phyloP scores from a whole-genome alignment of 2,113 vertebrate species.

The Lasiurus cinereus region DNA sequence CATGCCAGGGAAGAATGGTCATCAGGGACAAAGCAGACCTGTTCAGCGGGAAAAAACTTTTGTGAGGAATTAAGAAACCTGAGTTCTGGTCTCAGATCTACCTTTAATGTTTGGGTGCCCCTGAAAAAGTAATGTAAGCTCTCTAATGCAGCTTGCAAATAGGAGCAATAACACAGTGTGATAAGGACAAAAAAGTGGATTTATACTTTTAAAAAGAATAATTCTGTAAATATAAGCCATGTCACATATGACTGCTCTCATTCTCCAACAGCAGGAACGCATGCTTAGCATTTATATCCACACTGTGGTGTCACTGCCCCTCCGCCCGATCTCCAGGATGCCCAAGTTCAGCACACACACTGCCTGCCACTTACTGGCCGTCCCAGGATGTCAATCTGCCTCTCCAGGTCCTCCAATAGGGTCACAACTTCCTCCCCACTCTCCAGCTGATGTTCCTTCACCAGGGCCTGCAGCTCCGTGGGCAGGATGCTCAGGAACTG shows the following conservation, averaged over 20 bases:
- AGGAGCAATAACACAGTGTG: background rate
- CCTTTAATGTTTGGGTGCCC: background rate
- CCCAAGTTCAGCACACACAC: background rate
- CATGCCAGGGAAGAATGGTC: background rate
- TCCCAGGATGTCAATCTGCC: constrained; percentile 79
- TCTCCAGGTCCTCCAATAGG: constrained; percentile 80
- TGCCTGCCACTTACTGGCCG: constrained; percentile 71
- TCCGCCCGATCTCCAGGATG: background rate
- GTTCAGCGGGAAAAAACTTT: background rate
- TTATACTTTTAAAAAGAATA: background rate
- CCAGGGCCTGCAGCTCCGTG: constrained; percentile 74
- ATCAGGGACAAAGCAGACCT: background rate
- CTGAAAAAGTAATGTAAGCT: constrained; percentile 13
- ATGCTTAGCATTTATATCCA: background rate
- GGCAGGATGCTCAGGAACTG: constrained; percentile 79
- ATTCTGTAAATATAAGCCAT: background rate
- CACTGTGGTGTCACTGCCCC: background rate
- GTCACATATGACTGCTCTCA: background rate
- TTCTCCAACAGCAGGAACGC: background rate
- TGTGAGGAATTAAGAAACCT: background rate
- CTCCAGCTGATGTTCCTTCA: constrained; percentile 77
- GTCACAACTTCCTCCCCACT: constrained; percentile 81
- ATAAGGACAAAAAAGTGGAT: background rate
- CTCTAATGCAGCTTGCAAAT: background rate
- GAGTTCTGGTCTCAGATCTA: background rate